These are phyloP conservation scores for Callochromis pleurospilus DNA, from an alignment of 2,113 vertebrate genomes.

Conservation along the genomic window DNA sequence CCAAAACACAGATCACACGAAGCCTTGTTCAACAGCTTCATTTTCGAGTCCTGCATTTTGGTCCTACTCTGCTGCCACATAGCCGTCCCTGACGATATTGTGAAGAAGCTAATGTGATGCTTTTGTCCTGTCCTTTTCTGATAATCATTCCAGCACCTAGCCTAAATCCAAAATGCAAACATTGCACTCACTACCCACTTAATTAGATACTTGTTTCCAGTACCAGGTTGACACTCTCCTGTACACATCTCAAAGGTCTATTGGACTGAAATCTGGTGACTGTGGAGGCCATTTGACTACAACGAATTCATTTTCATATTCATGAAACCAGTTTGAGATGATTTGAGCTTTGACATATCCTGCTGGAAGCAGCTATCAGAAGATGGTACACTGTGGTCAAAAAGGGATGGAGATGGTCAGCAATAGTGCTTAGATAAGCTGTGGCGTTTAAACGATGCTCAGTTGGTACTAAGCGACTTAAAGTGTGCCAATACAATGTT, in stretches of 20 bases:
- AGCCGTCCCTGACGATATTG: background rate
- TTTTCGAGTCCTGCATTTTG: background rate
- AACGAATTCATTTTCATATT: background rate
- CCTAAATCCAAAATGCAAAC: background rate
- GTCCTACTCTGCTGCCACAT: background rate
- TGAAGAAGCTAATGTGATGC: background rate
- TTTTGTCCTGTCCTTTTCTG: background rate
- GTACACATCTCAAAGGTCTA: background rate
- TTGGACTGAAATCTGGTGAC: background rate
- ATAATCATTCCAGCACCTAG: background rate
- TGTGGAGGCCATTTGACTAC: background rate
- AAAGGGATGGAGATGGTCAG: background rate
- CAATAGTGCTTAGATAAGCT: background rate
- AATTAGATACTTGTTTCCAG: background rate
- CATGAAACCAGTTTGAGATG: background rate
- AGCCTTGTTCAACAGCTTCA: background rate
- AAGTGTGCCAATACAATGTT: background rate
- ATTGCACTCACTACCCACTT: background rate
- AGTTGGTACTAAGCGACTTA: background rate
- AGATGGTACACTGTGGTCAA: background rate
- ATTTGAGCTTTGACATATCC: background rate
- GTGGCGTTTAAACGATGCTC: background rate
- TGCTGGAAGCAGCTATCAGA: background rate
- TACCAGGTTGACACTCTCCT: background rate
- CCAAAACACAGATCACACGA: background rate